A percentile compares a stretch with the other conserved stretches of the same genome.
Conservation (phyloP, 2,797 vertebrate genomes). For the Sternotherus odoratus region DNA sequence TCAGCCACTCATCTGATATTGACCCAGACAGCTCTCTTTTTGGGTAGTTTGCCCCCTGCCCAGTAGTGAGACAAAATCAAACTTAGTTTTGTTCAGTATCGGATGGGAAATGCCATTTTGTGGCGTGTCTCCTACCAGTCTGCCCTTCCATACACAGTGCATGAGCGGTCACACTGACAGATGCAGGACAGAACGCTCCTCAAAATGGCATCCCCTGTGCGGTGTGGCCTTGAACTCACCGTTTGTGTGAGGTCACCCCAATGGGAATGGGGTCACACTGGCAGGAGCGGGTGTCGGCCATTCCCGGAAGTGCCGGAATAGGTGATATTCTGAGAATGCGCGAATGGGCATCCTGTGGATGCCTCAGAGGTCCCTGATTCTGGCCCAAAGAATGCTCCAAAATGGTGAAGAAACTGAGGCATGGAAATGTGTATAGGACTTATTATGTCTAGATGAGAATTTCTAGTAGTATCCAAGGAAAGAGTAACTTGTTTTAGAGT, state of each 20-base stretch:
- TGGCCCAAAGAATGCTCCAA: not conserved
- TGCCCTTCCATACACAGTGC: not conserved
- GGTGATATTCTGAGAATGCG: not conserved
- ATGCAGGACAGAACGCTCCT: not conserved
- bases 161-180: not conserved
- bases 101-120: not conserved
- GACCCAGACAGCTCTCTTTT: not conserved
- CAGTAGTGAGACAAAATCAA: not conserved
- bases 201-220: not conserved
- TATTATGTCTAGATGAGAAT: not conserved
- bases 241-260: not conserved
- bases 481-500: too few species aligned
- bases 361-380: not conserved
- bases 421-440: not conserved
- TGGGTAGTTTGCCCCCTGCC: not conserved
- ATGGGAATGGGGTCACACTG: not conserved
- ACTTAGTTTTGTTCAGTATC: not conserved
- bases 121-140: not conserved
- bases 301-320: not conserved
- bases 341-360: not conserved
- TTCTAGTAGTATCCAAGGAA: not conserved
- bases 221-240: not conserved
- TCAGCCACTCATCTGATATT: not conserved
- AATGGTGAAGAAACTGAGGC: not conserved
- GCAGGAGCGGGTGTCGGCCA: not conserved